Base-by-base conservation (phyloP, 2,888 invertebrate species). In the Pycnomerus fuliginosus region DNA sequence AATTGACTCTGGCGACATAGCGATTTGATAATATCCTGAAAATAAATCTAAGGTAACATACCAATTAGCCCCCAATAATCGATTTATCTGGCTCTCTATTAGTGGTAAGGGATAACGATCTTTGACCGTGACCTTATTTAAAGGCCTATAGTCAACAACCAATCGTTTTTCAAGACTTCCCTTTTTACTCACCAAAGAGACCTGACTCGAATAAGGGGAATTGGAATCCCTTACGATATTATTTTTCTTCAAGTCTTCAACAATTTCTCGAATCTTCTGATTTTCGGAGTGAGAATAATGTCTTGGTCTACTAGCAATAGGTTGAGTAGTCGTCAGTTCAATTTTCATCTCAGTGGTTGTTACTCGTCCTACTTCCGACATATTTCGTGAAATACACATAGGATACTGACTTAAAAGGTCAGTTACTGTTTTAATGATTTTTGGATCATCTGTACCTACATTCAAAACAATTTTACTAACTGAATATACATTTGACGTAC, bases 11-110 rank as follows among this genome's bases (percentile, higher is more conserved):
- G 43, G 30, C 0, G 41, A 37, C 28, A 70, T 46, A 2, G 51
- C 54, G 3, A 69, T 60, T 25, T 68, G 68, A 39, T 58, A 50
- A 51, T 61, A 60, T 1, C 64, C 69, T 0, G 49, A 48, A 2
- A 48, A 43, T 29, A 64, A 39, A 43, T 69, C 65, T 2, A 70
- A 28, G 1, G 43, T 50, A 3, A 58, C 58, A 29, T 59, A 69
- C 28, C 45, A 57, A 11, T 33, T 48, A 13, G 52, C 50, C 2
- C 60, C 58, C 1, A 46, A 16, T 10, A 69, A 25, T 7, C 47
- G 34, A 13, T 59, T 50, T 23, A 65, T 17, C 14, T 60, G 55
- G 10, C 67, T 64, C 10, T 62, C 55, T 3, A 69, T 59, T 10
- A 55, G 40, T 0, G 65, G 64, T 1, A 65, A 23, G 0, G 67